phyloP scores from a whole-genome alignment of 2,113 vertebrate species.

The Pycnonotus jocosus region DNA sequence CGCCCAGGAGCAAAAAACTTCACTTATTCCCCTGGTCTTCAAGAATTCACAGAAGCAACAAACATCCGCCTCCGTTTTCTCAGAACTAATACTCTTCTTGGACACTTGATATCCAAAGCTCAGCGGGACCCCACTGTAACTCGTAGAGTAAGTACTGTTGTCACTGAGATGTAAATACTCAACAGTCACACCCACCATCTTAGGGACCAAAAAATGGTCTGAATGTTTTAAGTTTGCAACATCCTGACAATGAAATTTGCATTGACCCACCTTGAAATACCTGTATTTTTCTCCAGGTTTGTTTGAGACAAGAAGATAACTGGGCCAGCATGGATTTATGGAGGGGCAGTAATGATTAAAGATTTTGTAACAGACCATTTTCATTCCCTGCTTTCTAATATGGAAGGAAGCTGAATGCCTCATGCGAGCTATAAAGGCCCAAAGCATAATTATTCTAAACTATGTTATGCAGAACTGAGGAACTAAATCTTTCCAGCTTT shows the following conservation, averaged over 20 bases:
- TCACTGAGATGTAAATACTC: not conserved
- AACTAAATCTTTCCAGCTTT: not conserved
- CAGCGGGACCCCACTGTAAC: slow-evolving; percentile 87
- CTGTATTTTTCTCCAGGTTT: not conserved
- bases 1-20: slow-evolving; percentile 86
- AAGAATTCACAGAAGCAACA: slow-evolving; percentile 89
- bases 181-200: not conserved
- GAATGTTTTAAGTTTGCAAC: not conserved
- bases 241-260: not conserved
- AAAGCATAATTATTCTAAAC: not conserved
- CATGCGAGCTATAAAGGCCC: not conserved
- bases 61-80: slow-evolving; percentile 88
- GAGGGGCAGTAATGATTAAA: not conserved
- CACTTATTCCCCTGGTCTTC: slow-evolving; percentile 79
- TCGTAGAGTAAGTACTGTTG: slow-evolving; percentile 77
- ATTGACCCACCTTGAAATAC: not conserved
- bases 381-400: not conserved
- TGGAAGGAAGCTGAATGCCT: not conserved
- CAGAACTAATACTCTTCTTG: slow-evolving; percentile 87
- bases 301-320: not conserved
- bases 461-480: not conserved
- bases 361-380: not conserved
- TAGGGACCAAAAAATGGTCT: not conserved
- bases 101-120: slow-evolving; percentile 89
- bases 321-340: not conserved